phyloP scores from a whole-genome alignment of 2,888 invertebrate genomes.

The Bombylius discolor region DNA sequence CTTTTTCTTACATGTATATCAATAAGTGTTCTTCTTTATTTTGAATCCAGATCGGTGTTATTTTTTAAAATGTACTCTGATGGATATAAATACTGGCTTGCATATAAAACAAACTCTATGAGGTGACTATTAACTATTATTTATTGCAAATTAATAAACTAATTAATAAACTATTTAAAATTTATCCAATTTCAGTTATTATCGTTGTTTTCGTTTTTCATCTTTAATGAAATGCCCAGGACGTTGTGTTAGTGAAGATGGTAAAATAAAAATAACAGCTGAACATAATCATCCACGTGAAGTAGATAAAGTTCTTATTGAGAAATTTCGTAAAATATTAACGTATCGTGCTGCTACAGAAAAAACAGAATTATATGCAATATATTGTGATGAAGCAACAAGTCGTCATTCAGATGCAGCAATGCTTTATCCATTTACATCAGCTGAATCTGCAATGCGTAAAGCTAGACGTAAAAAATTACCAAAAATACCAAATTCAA shows the following conservation, averaged over 20 bases:
- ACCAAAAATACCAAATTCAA: conserved; percentile 16
- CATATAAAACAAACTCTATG: conserved; percentile 18
- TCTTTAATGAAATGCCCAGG: conserved; percentile 19
- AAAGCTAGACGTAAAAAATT: conserved; percentile 21
- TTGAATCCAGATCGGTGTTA: too few species aligned
- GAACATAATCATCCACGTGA: conserved; percentile 20
- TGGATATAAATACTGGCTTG: conserved; percentile 23
- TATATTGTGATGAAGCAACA: conserved; percentile 22
- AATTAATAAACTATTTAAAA: neutral
- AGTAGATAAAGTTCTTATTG: conserved; percentile 18
- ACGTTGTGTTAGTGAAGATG: conserved; percentile 17
- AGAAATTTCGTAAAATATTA: conserved; percentile 20
- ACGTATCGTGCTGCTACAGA: conserved; percentile 19
- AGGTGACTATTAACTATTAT: conserved; percentile 10
- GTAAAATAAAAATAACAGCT: conserved; percentile 16
- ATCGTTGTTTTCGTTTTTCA: conserved; percentile 21
- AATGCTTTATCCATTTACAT: conserved; percentile 19
- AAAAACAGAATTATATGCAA: conserved; percentile 18
- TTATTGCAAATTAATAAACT: neutral
- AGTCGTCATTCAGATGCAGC: conserved; percentile 21
- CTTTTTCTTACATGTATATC: too few species aligned
- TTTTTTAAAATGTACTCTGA: conserved; percentile 17
- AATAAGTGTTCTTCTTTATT: too few species aligned
- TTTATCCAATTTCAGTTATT: conserved; percentile 16
- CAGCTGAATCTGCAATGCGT: conserved; percentile 22